Conservation (phyloP, 2,888 invertebrate species). For the Sclerodermus sp. region DNA sequence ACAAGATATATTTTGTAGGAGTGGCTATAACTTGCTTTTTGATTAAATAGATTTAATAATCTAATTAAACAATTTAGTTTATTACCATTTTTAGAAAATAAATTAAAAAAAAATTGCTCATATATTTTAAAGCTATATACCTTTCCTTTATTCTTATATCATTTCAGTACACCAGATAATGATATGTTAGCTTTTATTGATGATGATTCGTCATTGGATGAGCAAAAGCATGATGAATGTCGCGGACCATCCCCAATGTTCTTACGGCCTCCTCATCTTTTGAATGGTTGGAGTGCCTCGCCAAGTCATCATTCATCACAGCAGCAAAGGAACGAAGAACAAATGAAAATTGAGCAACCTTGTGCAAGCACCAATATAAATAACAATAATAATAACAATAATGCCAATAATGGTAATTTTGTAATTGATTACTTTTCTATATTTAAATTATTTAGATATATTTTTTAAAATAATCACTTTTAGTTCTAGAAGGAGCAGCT, state of each 20-base stretch:
- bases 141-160: neutral
- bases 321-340: constrained; percentile 4
- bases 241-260: constrained; percentile 56
- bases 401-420: constrained; percentile 42
- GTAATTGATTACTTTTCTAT: neutral
- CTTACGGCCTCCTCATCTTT: constrained; percentile 58
- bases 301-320: constrained; percentile 33
- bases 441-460: neutral
- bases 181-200: constrained; percentile 79
- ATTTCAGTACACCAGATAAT: constrained; percentile 63
- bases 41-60: too few relatives aligned
- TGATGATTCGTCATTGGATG: constrained; percentile 66
- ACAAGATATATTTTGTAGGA: too few relatives aligned
- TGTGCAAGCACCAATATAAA: constrained; percentile 34
- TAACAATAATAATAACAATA: constrained; percentile 55
- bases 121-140: neutral
- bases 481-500: constrained; percentile 50
- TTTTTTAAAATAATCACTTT: constrained; percentile 3
- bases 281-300: constrained; percentile 65
- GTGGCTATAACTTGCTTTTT: too few relatives aligned
- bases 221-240: constrained; percentile 55
- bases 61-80: too few relatives aligned
- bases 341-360: constrained; percentile 13
- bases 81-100: too few relatives aligned
- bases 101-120: too few relatives aligned